Conservation (phyloP, 1,140 invertebrate genomes). For the Rhynchophorus ferrugineus region DNA sequence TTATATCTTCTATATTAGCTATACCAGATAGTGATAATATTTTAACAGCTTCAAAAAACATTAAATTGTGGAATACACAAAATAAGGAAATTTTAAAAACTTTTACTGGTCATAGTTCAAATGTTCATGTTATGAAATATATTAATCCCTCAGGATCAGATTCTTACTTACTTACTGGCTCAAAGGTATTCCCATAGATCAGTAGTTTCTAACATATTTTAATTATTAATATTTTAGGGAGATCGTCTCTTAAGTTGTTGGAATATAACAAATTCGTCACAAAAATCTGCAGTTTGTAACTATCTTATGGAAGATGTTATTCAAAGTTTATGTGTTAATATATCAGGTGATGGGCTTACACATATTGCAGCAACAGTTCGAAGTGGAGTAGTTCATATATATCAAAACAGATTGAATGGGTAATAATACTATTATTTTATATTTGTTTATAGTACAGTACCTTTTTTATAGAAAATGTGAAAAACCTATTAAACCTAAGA, state of each 20-base stretch:
- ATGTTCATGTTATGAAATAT: conserved; percentile 50
- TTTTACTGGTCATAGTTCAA: conserved; percentile 60
- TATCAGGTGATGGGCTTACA: conserved; percentile 44
- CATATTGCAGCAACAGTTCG: conserved; percentile 58
- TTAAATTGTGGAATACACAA: conserved; percentile 59
- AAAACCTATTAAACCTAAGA: conserved; percentile 65
- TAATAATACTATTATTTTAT: conserved; percentile 36
- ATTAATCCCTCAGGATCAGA: conserved; percentile 39
- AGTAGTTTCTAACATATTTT: conserved; percentile 2
- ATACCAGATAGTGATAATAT: conserved; percentile 54
- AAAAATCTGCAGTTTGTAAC: conserved; percentile 43
- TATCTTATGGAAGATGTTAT: conserved; percentile 62
- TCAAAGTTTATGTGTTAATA: conserved; percentile 45
- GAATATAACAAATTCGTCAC: conserved; percentile 45
- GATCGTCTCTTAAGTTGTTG: conserved; percentile 55
- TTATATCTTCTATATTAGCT: conserved; percentile 57
- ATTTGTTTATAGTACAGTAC: neutral
- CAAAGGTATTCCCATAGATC: conserved; percentile 31
- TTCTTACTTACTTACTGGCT: conserved; percentile 56
- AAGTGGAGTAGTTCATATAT: conserved; percentile 69
- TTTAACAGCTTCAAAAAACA: conserved; percentile 54
- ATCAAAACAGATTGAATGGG: conserved; percentile 67
- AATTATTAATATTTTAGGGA: conserved; percentile 30
- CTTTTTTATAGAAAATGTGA: conserved; percentile 42
- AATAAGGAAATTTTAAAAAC: conserved; percentile 51